Conservation (phyloP, 2,113 vertebrate species). For the Corythaixoides concolor region DNA sequence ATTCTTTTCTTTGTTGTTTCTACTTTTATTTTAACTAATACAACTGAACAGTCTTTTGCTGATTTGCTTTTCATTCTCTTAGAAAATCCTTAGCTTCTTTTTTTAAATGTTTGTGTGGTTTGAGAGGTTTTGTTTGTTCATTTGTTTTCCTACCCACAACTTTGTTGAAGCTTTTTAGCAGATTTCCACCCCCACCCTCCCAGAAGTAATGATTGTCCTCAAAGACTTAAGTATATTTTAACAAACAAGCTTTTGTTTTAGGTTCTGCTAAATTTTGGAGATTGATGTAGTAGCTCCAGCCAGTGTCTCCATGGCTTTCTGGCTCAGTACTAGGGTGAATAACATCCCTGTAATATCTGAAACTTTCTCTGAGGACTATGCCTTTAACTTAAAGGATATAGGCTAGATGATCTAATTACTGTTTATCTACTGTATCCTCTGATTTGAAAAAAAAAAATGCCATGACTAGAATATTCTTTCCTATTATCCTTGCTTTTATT, state of each 20-base stretch:
- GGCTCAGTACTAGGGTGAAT: background rate
- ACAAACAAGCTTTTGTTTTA: background rate
- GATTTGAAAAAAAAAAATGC: background rate
- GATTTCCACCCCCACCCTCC: background rate
- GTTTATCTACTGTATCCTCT: background rate
- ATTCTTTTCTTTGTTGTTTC: background rate
- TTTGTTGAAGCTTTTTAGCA: background rate
- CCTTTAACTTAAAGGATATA: background rate
- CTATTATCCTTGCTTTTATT: background rate
- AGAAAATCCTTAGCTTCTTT: background rate
- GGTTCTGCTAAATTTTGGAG: background rate
- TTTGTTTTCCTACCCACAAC: background rate
- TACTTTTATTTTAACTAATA: background rate
- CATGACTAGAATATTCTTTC: background rate
- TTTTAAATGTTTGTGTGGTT: background rate
- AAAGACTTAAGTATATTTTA: background rate
- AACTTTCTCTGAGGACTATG: background rate
- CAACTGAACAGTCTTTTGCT: background rate
- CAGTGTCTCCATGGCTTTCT: background rate
- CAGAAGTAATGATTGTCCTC: background rate
- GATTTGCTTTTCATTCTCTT: background rate
- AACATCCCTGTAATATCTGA: background rate
- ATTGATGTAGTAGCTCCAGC: background rate
- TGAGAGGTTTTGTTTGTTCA: background rate
- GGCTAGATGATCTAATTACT: background rate